These are phyloP conservation scores for Girardinichthys multiradiatus DNA, from an alignment of 2,113 vertebrate genomes.

Conservation along the genomic window DNA sequence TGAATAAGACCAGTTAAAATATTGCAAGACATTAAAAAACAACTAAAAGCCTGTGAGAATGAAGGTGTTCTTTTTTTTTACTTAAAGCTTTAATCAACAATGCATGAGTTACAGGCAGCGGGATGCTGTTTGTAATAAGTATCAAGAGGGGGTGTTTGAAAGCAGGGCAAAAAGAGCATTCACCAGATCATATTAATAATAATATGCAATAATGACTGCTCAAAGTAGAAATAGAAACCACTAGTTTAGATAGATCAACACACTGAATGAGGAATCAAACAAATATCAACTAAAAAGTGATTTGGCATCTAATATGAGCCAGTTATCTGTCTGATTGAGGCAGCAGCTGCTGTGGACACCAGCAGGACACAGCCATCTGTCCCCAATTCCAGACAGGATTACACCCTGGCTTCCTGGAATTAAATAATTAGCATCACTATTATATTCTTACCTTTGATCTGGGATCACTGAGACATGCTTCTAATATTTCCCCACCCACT, in stretches of 20 bases:
- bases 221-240: too few species aligned
- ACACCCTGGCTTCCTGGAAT: constrained; percentile 46
- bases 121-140: too few species aligned
- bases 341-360: constrained; percentile 60
- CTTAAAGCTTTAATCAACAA: too few species aligned
- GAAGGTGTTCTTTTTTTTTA: too few species aligned
- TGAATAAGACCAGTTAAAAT: too few species aligned
- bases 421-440: constrained; percentile 57
- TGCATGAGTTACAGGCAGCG: too few species aligned
- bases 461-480: constrained; percentile 48
- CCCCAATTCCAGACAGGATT: constrained; percentile 32
- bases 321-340: constrained; percentile 39
- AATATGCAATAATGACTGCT: too few species aligned
- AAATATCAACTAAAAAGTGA: constrained; percentile 9
- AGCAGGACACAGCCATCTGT: constrained; percentile 61
- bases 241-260: neutral
- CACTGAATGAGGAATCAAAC: constrained; percentile 14
- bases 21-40: too few species aligned
- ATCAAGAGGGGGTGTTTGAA: too few species aligned
- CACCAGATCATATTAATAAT: too few species aligned
- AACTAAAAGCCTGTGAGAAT: too few species aligned
- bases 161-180: too few species aligned
- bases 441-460: constrained; percentile 49
- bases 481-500: constrained; percentile 41
- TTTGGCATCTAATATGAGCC: constrained; percentile 21